Evolutionary conservation across 2,797 vertebrate species (phyloP).

Genomic region (Xiphorhynchus erythropygius): DNA sequence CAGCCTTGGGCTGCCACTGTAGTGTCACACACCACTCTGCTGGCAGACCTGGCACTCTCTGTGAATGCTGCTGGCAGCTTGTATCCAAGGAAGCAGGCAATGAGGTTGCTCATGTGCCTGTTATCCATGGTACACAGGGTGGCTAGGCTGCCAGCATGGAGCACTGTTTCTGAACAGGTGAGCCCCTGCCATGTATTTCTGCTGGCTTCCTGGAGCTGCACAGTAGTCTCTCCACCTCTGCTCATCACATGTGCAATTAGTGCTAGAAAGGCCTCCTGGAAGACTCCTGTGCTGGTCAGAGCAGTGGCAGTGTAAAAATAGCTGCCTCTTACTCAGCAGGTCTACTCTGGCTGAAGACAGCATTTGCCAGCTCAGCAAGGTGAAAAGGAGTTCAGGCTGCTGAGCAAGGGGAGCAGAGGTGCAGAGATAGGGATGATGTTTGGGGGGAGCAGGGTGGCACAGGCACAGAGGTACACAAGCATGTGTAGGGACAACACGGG

Average conservation of each 20-base stretch:
- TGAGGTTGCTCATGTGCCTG: accelerated
- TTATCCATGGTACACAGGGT: background rate
- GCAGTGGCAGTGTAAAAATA: background rate
- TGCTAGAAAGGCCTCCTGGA: background rate
- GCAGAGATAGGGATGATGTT: background rate
- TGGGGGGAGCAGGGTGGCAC: background rate
- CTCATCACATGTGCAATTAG: background rate
- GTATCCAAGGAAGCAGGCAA: background rate
- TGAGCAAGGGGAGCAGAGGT: accelerated
- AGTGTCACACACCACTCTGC: background rate
- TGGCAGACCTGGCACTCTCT: background rate
- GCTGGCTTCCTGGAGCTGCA: background rate
- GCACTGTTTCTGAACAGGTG: background rate
- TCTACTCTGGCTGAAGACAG: background rate
- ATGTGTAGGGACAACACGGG: background rate
- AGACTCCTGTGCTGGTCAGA: background rate
- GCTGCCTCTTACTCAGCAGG: conserved; percentile 1
- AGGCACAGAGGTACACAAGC: background rate
- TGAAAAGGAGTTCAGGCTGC: background rate
- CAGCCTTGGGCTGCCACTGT: background rate
- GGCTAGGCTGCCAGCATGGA: background rate
- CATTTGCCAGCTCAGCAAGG: background rate
- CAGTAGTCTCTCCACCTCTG: background rate
- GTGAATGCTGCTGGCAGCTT: background rate
- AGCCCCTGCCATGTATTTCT: background rate